Evolutionary conservation across 2,888 invertebrate genomes (phyloP).

Genomic region (Lasioglossum marginatum): DNA sequence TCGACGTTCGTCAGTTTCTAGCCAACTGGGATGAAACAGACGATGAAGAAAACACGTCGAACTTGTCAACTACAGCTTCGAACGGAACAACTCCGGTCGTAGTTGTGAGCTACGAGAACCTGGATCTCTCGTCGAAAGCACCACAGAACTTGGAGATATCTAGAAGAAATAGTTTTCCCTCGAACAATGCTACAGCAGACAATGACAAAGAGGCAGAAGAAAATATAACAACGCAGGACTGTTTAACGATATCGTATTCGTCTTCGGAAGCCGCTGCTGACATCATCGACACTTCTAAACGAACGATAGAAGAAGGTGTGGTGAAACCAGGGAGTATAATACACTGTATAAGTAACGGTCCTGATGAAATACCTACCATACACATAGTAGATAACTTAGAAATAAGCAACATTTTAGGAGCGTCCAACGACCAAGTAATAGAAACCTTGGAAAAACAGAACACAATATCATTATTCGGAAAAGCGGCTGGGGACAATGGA

Average conservation of each 20-base stretch:
- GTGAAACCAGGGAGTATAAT: slow-evolving; percentile 75
- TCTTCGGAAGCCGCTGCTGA: slow-evolving; percentile 44
- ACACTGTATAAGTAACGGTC: slow-evolving; percentile 76
- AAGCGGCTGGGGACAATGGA: slow-evolving; percentile 26
- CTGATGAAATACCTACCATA: slow-evolving; percentile 80
- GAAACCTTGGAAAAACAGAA: slow-evolving; percentile 58
- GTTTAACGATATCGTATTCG: slow-evolving; percentile 61
- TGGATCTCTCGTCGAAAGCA: slow-evolving; percentile 66
- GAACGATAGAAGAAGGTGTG: slow-evolving; percentile 56
- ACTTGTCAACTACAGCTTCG: slow-evolving; percentile 67
- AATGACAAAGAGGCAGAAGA: slow-evolving; percentile 33
- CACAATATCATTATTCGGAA: slow-evolving; percentile 57
- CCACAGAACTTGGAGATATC: slow-evolving; percentile 37
- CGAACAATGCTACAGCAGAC: slow-evolving; percentile 30
- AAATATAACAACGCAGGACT: slow-evolving; percentile 49
- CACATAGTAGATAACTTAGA: slow-evolving; percentile 81
- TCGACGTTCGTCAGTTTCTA: slow-evolving; percentile 83
- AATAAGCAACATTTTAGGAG: slow-evolving; percentile 67
- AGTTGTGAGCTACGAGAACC: slow-evolving; percentile 75
- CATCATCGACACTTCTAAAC: slow-evolving; percentile 41
- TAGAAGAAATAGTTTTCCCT: slow-evolving; percentile 28
- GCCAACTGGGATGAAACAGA: slow-evolving; percentile 83
- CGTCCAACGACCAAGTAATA: slow-evolving; percentile 52
- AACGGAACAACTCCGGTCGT: slow-evolving; percentile 72
- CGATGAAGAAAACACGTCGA: slow-evolving; percentile 78